Base-by-base conservation (phyloP, 2,797 vertebrate species). In the Anisognathus igniventris region DNA sequence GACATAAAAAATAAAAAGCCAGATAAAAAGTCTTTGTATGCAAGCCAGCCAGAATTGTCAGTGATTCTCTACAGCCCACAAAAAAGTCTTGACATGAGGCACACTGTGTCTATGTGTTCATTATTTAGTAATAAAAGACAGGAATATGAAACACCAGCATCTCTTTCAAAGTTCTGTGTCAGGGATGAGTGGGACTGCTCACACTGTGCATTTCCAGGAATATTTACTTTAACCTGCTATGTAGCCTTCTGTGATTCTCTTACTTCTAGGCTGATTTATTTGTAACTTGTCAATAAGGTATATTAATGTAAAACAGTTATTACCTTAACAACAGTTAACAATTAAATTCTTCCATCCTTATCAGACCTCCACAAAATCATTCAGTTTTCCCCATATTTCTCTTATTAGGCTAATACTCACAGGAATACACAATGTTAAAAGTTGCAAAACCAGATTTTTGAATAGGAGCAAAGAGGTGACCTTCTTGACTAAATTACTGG, bases 401-500 rank as follows among this genome's bases (percentile, higher is more conserved):
- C 28, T 75, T 61, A 24, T 39, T 86, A 73, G 10, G 50, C 9
- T 82, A 58, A 91, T 51, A 80, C 50, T 11, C 67, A 84, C 73
- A 8, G 42, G 22, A 88, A 50, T 56, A 25, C 14, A 88, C 9
- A 40, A 85, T 10, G 28, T 28, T 56, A 42, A 30, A 92, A 93
- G 72, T 33, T 60, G 19, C 40, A 64, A 80, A 86, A 54, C 24
- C 74, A 89, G 18, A 74, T 73, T 86, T 85, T 75, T 56, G 10
- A 86, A 71, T 50, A 81, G 84, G 48, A 93, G n/a, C 42, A 60
- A 35, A 92, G 15, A 54, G 48, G 66, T 89, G 64, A 84, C 42
- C 57, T 88, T 92, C 67, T 74, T 92, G 33, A 74, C 57, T 92
- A 91, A 95, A 91, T 90, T 62, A 81, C n/a, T 21, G 58, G 45